Evolutionary conservation across 2,113 vertebrate genomes (phyloP), one percentile per base, ranked within the genome.

Genomic region (Myiagra hebetior): DNA sequence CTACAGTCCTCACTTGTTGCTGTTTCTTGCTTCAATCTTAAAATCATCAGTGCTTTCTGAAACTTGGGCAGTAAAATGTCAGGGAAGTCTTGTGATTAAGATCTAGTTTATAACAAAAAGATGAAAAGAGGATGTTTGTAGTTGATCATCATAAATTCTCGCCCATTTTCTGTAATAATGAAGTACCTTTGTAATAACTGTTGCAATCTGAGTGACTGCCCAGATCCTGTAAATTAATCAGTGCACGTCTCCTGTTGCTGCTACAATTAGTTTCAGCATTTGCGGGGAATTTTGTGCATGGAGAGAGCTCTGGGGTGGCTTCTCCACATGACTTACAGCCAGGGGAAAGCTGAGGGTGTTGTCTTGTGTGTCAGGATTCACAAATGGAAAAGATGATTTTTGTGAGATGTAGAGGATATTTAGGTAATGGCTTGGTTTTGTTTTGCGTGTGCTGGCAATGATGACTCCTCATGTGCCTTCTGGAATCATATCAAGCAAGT

Each of bases 201-300:
- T 59, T 74, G 37, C n/a, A 55, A 57, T 42, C 31, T 19, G 50
- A 63, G 21, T 44, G 50, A 57, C 75, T 84, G 86, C 22, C 42
- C 72, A 88, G 24, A 39, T 41, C 42, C 55, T 23, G 30, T 41
- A 7, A 50, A 57, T 57, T 16, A 50, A 44, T 59, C 59, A 13
- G 30, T 26, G 20, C 16, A 1, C 0, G 2, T 53, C 2, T 2
- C 60, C 49, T 67, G 0, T 57, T 35, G 1, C 44, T 57, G 68
- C 84, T 11, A 0, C 35, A 65, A 16, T 87, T 53, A 10, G n/a
- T 12, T 4, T 4, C 78, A 53, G 77, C 21, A 5, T 62, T 57
- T n/a, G 0, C 6, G 13, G 47, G 6, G 46, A 50, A 6, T 70
- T 53, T 11, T 27, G 39, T 28, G 49, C 33, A 3, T 57, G 84